Base-by-base conservation (phyloP, 2,888 invertebrate species). In the Stegana nigrithorax region DNA sequence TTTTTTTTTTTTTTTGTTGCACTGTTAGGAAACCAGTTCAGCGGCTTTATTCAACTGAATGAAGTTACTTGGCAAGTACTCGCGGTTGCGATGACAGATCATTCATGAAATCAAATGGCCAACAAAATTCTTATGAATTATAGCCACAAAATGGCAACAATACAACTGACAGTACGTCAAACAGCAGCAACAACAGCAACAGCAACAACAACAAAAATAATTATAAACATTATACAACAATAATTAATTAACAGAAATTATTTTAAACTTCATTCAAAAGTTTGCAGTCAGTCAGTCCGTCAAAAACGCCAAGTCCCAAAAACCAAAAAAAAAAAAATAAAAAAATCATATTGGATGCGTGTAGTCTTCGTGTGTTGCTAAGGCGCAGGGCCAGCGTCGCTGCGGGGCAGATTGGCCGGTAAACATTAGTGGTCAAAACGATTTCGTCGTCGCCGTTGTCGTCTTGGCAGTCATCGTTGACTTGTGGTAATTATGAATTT, bases 191-290 rank as follows among this genome's bases (percentile, higher is more conserved):
- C 32, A 32, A 32, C 32, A 10, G 32, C 32, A 21, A 23, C 53
- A 55, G 60, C 64, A 56, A 47, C 26, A 39, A 12, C 39, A 23
- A 25, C 12, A 56, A 58, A 62, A 44, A 36, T 21, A 32, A 55
- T 47, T 12, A 74, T 67, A 76, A 75, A 78, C 47, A 47, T 75
- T 75, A 78, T 78, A 75, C 75, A 78, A 75, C 75, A 69, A 75
- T 75, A 76, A 76, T 76, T 76, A 76, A 76, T 76, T 79, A 79
- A 79, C 67, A 51, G 67, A 73, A 66, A 64, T 63, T 42, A 60
- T 55, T 39, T 60, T 60, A 65, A 67, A 69, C 67, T 79, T 75
- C 75, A 76, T 76, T 79, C 75, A 75, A 70, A 19, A 23, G 21
- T 47, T 8, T 14, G 14, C 7, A 21, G 12, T 26, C 45, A 45